Conservation (phyloP, 1,140 invertebrate genomes). For the Psilanteris sp. region DNA sequence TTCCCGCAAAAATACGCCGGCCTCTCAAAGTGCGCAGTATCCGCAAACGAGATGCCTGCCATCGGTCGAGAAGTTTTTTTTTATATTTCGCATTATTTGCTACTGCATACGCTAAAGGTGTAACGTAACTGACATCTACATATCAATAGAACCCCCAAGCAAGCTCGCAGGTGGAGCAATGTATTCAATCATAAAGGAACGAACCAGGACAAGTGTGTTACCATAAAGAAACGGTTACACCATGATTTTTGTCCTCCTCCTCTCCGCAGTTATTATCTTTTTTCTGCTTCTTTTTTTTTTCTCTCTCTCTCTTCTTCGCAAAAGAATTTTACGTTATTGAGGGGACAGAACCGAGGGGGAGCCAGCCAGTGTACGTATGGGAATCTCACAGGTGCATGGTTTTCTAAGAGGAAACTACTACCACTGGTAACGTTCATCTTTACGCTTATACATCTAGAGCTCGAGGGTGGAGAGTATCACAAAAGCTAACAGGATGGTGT, state of each 20-base stretch:
- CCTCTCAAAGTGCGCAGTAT: conserved; percentile 45
- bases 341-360: conserved; percentile 69
- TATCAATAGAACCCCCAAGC: conserved; percentile 75
- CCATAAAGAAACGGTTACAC: conserved; percentile 77
- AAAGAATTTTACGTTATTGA: conserved; percentile 66
- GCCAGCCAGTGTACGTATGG: conserved; percentile 69
- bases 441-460: conserved; percentile 2
- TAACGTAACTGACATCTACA: conserved; percentile 77
- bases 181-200: conserved; percentile 70
- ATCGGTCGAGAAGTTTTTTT: conserved; percentile 52
- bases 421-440: conserved; percentile 40
- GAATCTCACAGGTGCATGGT: conserved; percentile 78
- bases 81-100: conserved; percentile 66
- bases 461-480: conserved; percentile 56
- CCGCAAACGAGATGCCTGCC: conserved; percentile 27
- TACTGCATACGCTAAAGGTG: conserved; percentile 69
- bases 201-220: conserved; percentile 76
- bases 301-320: conserved; percentile 29
- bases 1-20: conserved; percentile 27
- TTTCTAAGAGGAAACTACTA: conserved; percentile 69
- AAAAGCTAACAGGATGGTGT: conserved; percentile 57
- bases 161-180: conserved; percentile 77
- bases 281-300: conserved; percentile 25
- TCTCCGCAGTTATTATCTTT: conserved; percentile 22
- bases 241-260: conserved; percentile 71